Conservation (phyloP, 2,888 invertebrate genomes). For the Heliconius ismenius region DNA sequence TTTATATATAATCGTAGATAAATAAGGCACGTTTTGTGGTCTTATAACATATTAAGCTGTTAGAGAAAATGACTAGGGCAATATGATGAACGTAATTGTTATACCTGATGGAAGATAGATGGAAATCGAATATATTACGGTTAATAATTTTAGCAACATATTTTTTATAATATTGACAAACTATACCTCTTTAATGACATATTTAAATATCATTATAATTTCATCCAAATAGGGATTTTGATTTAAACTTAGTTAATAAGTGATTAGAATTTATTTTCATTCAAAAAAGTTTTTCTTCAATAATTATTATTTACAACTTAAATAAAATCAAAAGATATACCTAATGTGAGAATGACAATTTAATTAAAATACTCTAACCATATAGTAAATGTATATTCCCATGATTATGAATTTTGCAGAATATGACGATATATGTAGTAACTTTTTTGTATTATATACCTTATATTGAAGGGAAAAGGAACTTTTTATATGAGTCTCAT, state of each 20-base stretch:
- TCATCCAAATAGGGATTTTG: background rate
- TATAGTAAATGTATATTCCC: conserved; percentile 10
- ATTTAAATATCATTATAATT: too few species aligned
- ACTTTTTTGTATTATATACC: conserved; percentile 12
- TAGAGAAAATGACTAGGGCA: conserved; percentile 22
- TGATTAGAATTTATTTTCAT: background rate
- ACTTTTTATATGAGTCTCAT: background rate
- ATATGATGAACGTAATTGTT: conserved; percentile 2
- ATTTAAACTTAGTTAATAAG: background rate
- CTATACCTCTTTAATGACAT: too few species aligned
- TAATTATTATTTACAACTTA: background rate
- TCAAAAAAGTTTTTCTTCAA: background rate
- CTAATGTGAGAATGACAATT: background rate
- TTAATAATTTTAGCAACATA: too few species aligned
- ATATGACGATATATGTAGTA: background rate
- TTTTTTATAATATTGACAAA: too few species aligned
- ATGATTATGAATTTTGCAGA: conserved; percentile 8
- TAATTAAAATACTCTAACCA: conserved; percentile 13
- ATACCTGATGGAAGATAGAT: conserved; percentile 21
- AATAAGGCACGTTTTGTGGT: conserved; percentile 34
- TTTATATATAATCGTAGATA: conserved; percentile 26
- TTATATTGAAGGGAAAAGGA: conserved; percentile 18
- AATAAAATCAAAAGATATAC: background rate
- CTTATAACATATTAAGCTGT: conserved; percentile 23
- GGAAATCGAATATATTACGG: background rate